Conservation (phyloP, 2,797 vertebrate species). For the Leuciscus waleckii region DNA sequence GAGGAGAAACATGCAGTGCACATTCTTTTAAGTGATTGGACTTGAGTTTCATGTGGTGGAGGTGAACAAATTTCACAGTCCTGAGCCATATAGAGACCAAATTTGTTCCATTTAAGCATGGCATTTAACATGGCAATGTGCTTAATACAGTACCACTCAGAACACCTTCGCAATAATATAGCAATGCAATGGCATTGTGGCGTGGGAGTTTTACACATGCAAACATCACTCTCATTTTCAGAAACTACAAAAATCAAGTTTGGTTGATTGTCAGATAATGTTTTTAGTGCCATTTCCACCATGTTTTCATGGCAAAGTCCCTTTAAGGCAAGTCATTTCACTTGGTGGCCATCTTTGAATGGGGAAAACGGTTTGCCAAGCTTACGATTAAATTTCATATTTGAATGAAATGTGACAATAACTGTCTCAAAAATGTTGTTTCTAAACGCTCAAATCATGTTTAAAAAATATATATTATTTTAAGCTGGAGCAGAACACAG, state of each 20-base stretch:
- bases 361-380: not conserved
- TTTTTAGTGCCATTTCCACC: not conserved
- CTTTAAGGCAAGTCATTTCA: not conserved
- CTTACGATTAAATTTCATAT: not conserved
- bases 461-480: too few species aligned
- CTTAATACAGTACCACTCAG: not conserved
- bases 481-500: too few species aligned
- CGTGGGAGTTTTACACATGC: not conserved
- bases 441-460: too few species aligned
- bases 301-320: not conserved
- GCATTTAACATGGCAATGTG: not conserved
- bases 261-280: not conserved
- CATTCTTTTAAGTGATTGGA: not conserved
- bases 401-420: not conserved
- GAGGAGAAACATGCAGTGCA: not conserved
- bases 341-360: too few species aligned
- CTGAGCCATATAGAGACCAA: not conserved
- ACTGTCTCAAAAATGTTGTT: not conserved
- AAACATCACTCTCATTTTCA: not conserved
- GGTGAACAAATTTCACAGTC: not conserved
- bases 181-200: not conserved
- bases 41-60: not conserved
- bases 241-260: not conserved
- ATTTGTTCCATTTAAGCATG: not conserved
- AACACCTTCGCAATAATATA: not conserved